Conservation (phyloP, 2,113 vertebrate species). For the Pyrgilauda ruficollis region DNA sequence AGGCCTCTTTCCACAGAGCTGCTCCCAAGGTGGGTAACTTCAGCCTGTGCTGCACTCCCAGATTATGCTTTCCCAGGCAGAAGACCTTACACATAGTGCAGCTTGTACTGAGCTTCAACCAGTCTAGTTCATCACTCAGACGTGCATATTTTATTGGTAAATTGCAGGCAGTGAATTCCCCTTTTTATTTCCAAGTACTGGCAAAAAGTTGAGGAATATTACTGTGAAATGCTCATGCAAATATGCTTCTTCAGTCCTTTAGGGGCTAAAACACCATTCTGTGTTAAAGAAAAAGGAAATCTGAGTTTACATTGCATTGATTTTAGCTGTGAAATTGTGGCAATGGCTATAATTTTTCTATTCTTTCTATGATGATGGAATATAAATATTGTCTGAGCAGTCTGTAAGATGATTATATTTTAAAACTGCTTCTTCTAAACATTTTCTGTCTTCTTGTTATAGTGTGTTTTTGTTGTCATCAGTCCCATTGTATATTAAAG, state of each 20-base stretch:
- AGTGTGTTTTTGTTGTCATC: background rate
- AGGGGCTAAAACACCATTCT: background rate
- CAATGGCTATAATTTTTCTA: background rate
- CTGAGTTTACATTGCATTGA: background rate
- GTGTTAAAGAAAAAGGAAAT: background rate
- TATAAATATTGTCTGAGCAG: background rate
- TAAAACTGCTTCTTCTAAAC: background rate
- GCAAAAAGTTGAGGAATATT: background rate
- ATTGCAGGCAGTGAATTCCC: background rate
- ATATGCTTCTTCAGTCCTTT: background rate
- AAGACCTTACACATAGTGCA: background rate
- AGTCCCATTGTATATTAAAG: background rate
- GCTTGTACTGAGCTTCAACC: background rate
- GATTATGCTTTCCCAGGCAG: background rate
- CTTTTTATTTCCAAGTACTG: background rate
- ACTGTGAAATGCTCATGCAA: background rate
- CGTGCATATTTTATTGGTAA: background rate
- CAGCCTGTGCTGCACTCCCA: background rate
- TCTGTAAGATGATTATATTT: background rate
- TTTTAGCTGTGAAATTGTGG: constrained; percentile 11
- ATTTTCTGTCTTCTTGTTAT: background rate
- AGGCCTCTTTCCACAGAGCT: background rate
- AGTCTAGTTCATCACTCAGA: background rate
- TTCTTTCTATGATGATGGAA: background rate
- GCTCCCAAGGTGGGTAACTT: background rate